phyloP scores from a whole-genome alignment of 2,888 invertebrate species.

The Lymantria monacha region DNA sequence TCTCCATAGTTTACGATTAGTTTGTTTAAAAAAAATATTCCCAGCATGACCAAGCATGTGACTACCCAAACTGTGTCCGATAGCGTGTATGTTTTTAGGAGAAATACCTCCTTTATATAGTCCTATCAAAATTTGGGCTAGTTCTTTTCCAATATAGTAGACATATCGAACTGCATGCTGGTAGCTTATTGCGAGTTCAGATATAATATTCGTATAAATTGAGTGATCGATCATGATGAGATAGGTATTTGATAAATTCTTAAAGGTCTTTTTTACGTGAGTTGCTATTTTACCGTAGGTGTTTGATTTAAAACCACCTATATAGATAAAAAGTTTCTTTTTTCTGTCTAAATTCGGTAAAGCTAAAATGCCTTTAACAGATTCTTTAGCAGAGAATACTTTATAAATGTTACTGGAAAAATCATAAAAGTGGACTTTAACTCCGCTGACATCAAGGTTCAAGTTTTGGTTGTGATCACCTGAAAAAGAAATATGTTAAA shows the following conservation, averaged over 20 bases:
- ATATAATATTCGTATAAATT: conserved; percentile 60
- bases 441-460: conserved; percentile 57
- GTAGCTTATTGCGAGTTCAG: conserved; percentile 62
- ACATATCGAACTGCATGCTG: conserved; percentile 66
- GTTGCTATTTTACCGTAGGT: conserved; percentile 63
- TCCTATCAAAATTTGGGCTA: conserved; percentile 53
- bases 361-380: conserved; percentile 55
- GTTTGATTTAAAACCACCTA: conserved; percentile 65
- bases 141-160: conserved; percentile 63
- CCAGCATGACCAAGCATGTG: conserved; percentile 69
- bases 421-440: conserved; percentile 63
- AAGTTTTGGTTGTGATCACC: conserved; percentile 55
- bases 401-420: conserved; percentile 46
- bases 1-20: conserved; percentile 52
- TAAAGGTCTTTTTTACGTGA: conserved; percentile 58
- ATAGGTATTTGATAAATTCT: conserved; percentile 59
- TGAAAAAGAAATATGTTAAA: conserved; percentile 24
- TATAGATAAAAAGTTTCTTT: conserved; percentile 60
- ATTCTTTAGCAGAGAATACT: conserved; percentile 48
- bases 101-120: conserved; percentile 53
- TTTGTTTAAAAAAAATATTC: conserved; percentile 47
- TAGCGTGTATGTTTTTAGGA: conserved; percentile 60
- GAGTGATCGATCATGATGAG: conserved; percentile 71
- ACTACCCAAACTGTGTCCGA: conserved; percentile 70
- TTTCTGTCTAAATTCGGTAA: conserved; percentile 49